A percentile compares a stretch with the other conserved stretches of the same genome.
phyloP scores from a whole-genome alignment of 1,140 invertebrate species.

The Tigriopus japonicus region DNA sequence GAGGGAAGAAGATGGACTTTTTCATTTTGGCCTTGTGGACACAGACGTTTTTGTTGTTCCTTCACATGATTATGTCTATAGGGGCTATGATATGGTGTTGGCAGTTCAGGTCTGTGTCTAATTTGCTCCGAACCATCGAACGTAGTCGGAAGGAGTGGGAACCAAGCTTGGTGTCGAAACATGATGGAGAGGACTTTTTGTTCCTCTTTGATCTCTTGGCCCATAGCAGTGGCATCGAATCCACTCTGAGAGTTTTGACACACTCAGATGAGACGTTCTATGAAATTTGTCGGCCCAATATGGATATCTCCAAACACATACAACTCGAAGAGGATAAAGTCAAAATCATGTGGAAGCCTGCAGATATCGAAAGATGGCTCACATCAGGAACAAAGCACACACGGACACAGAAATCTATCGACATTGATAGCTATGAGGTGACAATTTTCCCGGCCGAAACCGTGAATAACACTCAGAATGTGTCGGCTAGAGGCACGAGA shows the following conservation, averaged over 20 bases:
- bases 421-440: constrained; percentile 13
- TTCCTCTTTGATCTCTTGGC: constrained; percentile 14
- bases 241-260: constrained; percentile 8
- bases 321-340: constrained; percentile 13
- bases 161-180: background rate
- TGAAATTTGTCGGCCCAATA: constrained; percentile 5
- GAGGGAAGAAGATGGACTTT: constrained; percentile 9
- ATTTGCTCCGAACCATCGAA: constrained; percentile 1
- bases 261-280: constrained; percentile 12
- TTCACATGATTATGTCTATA: constrained; percentile 1
- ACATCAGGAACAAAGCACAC: background rate
- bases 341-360: constrained; percentile 10
- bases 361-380: constrained; percentile 10
- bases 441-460: constrained; percentile 14
- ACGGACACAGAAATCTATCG: background rate
- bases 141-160: background rate
- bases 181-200: constrained; percentile 7
- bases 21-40: constrained; percentile 1
- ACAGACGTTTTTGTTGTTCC: background rate
- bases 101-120: constrained; percentile 6
- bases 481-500: background rate
- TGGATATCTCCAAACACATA: background rate
- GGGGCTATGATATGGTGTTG: constrained; percentile 6
- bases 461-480: background rate
- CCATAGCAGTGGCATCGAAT: constrained; percentile 7